Evolutionary conservation across 1,140 invertebrate genomes (phyloP).

Genomic region (Metopolophium dirhodum): DNA sequence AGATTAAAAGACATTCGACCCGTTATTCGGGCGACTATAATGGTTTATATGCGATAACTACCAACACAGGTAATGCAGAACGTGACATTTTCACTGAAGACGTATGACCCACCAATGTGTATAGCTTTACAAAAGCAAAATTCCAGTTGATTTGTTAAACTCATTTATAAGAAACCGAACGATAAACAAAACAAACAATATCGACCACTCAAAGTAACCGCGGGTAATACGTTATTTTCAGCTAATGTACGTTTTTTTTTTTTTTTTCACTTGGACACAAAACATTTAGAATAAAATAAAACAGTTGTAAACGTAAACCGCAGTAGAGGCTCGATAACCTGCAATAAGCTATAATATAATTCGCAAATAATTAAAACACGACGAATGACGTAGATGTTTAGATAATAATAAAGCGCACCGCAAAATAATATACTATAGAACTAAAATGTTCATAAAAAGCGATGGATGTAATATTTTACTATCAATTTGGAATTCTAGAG

Average conservation of each 20-base stretch:
- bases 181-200: conserved; percentile 29
- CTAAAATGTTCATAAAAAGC: not conserved
- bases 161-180: not conserved
- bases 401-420: not conserved
- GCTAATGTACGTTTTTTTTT: not conserved
- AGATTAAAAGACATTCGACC: conserved; percentile 38
- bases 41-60: conserved; percentile 14
- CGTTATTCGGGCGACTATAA: conserved; percentile 29
- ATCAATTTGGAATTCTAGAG: not conserved
- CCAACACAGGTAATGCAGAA: conserved; percentile 29
- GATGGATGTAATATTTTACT: not conserved
- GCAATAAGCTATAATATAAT: not conserved
- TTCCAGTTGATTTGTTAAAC: conserved; percentile 12
- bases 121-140: conserved; percentile 30
- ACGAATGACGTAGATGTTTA: not conserved
- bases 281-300: conserved; percentile 8
- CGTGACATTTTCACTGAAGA: conserved; percentile 45
- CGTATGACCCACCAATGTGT: conserved; percentile 22
- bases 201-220: conserved; percentile 5
- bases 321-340: not conserved
- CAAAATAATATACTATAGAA: not conserved
- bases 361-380: not conserved
- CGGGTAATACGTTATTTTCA: not conserved
- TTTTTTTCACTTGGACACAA: not conserved
- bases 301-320: not conserved